Evolutionary conservation across 2,888 invertebrate genomes (phyloP).

Genomic region (Lamellibrachia columna): DNA sequence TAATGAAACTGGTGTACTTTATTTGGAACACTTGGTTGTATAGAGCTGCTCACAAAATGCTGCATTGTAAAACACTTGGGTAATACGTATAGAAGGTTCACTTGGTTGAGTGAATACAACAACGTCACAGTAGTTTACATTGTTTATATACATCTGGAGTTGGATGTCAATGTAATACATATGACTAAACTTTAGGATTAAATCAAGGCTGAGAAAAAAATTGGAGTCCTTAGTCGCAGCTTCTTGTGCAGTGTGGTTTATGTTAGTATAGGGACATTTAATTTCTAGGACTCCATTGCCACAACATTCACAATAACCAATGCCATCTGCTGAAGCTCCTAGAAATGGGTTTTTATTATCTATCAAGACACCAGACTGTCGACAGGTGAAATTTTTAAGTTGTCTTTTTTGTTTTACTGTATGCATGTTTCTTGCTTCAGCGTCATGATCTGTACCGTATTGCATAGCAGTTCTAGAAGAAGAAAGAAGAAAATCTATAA

Average conservation of each 20-base stretch:
- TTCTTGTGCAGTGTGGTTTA: too few species aligned
- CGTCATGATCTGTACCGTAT: not conserved
- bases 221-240: not conserved
- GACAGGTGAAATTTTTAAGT: not conserved
- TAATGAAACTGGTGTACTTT: too few species aligned
- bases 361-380: not conserved
- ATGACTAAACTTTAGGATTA: not conserved
- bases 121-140: not conserved
- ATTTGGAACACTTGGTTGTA: too few species aligned
- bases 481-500: not conserved
- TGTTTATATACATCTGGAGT: not conserved
- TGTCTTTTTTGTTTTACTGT: not conserved
- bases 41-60: not conserved
- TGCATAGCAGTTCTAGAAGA: not conserved
- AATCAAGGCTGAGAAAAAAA: not conserved
- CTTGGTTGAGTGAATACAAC: not conserved
- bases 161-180: not conserved
- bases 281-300: not conserved
- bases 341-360: not conserved
- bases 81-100: not conserved
- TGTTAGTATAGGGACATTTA: not conserved
- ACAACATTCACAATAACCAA: not conserved
- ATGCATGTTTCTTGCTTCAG: not conserved
- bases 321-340: not conserved
- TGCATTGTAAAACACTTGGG: not conserved